A percentile compares a stretch with the other conserved stretches of the same genome.
These are phyloP conservation scores for Steinernema khuongi DNA, from an alignment of 1,140 invertebrate genomes.

Conservation along the genomic window DNA sequence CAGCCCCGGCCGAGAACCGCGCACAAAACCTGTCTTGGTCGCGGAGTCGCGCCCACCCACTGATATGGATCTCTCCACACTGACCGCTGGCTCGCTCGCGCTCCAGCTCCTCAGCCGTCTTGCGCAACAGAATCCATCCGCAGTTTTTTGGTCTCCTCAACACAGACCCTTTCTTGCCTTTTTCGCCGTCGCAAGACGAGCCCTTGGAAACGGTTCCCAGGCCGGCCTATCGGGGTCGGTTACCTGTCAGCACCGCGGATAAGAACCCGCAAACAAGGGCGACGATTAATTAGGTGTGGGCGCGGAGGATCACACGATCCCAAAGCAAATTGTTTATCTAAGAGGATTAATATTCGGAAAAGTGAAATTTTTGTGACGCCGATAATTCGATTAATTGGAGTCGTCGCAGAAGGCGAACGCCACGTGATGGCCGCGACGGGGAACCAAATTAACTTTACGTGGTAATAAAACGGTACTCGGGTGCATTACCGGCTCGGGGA, in stretches of 20 bases:
- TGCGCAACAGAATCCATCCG: neutral
- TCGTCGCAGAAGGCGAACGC: neutral
- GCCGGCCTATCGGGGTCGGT: neutral
- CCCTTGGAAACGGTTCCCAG: neutral
- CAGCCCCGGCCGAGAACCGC: neutral
- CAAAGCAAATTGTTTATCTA: neutral
- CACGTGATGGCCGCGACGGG: neutral
- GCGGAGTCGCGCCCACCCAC: constrained; percentile 2
- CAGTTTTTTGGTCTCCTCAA: neutral
- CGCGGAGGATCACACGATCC: neutral
- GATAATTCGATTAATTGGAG: neutral
- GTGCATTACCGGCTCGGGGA: no score
- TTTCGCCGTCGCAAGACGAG: no score
- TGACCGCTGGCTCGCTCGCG: neutral
- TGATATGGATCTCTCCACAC: neutral
- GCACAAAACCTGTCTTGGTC: constrained; percentile 9
- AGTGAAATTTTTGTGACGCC: constrained; percentile 1
- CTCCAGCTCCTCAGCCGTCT: neutral
- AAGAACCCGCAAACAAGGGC: neutral
- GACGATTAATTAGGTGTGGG: neutral
- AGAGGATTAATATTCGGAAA: neutral
- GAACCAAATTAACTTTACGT: neutral
- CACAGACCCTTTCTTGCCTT: neutral
- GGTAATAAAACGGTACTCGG: neutral
- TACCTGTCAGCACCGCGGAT: neutral